Base-by-base conservation (phyloP, 2,888 invertebrate species). In the Cynaeus angustus region DNA sequence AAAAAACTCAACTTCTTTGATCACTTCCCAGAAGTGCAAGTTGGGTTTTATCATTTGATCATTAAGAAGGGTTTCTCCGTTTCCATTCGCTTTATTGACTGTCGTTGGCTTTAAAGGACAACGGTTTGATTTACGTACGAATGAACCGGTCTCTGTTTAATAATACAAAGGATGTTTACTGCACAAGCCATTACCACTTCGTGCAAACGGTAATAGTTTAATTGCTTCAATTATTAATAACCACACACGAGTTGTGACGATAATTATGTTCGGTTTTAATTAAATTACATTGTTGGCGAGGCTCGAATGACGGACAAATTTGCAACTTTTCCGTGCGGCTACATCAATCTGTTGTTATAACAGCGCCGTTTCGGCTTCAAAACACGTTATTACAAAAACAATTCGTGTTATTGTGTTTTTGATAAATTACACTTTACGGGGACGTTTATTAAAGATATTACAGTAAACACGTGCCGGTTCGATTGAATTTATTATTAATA, bases 141-240 rank as follows among this genome's bases (percentile, higher is more conserved):
- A 50, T 9, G 46, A 50, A 61, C 33, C 38, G 26, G 26, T 37
- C 58, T 21, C 7, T 43, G 16, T 30, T 61, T 61, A 50, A 38
- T 55, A 21, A 68, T 66, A 71, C 52, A 45, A 62, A 53, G 55
- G 53, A 62, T 62, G 61, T 67, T 67, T 67, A 56, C 58, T 43
- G 38, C 26, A 16, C 41, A 37, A 58, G 37, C 68, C 66, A 66
- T 73, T 62, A 70, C 33, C 53, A 65, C 56, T 61, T 62, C 56
- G 52, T 37, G 66, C 46, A 13, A 52, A 55, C 56, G 43, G 66
- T 73, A 71, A 73, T 73, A 70, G 71, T 64, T 73, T 73, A 73
- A 73, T 72, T 70, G 68, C 66, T 61, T 68, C 61, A 50, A 70
- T 71, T 71, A 72, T 53, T 62, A 68, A 66, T 62, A 68, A 62